A percentile compares a stretch with the other conserved stretches of the same genome.
Conservation (phyloP, 2,797 vertebrate species). For the Hafferia zeledoni region DNA sequence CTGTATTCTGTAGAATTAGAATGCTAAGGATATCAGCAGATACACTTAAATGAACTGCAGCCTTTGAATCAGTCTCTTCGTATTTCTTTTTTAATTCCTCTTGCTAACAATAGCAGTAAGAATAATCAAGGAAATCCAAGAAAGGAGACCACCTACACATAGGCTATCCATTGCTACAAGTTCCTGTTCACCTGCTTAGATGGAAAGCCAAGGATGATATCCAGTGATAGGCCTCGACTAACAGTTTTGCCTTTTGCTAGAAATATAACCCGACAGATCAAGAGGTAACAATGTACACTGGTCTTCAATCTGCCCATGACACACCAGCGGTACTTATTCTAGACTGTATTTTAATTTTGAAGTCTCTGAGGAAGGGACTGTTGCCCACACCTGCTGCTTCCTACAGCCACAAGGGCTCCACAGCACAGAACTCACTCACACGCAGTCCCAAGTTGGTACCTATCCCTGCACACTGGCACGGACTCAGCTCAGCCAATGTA, state of each 20-base stretch:
- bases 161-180: slow-evolving; percentile 17
- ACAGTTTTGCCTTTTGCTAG: neutral
- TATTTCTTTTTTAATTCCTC: neutral
- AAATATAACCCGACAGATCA: neutral
- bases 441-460: neutral
- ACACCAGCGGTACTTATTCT: neutral
- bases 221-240: neutral
- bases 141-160: neutral
- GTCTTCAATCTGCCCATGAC: neutral
- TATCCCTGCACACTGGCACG: neutral
- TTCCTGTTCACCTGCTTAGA: slow-evolving; percentile 27
- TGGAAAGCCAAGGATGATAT: neutral
- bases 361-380: neutral
- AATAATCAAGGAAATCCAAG: slow-evolving; percentile 31
- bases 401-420: neutral
- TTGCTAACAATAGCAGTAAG: slow-evolving; percentile 27
- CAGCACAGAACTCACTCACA: neutral
- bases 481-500: neutral
- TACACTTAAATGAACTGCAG: neutral
- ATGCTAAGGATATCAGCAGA: neutral
- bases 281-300: neutral
- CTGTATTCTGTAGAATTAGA: neutral
- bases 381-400: neutral
- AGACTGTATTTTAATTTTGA: neutral
- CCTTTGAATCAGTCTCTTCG: neutral